Percentiles rank a stretch among this genome's conserved stretches.
Evolutionary conservation across 2,888 invertebrate species (phyloP).

Genomic region (Boloria selene): DNA sequence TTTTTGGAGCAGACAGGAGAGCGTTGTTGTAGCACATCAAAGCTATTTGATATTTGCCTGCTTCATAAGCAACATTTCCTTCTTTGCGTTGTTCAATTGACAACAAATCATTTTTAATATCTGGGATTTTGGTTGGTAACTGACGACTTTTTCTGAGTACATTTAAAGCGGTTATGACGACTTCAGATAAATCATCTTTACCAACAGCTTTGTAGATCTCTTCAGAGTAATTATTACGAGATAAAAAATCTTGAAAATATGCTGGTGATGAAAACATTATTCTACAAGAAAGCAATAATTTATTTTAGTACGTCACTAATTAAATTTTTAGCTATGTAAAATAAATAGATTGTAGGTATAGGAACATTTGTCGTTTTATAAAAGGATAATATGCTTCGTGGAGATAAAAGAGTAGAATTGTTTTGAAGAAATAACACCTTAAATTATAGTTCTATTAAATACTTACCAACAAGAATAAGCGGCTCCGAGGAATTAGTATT

Average conservation of each 20-base stretch:
- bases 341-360: background rate
- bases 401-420: too few species aligned
- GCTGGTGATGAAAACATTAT: constrained; percentile 22
- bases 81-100: constrained; percentile 42
- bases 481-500: too few species aligned
- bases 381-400: too few species aligned
- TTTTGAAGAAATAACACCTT: too few species aligned
- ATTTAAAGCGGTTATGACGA: constrained; percentile 40
- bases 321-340: background rate
- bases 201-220: constrained; percentile 44
- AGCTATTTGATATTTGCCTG: constrained; percentile 34
- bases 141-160: constrained; percentile 40
- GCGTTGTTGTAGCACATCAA: constrained; percentile 46
- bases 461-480: too few species aligned
- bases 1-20: constrained; percentile 45
- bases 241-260: constrained; percentile 15
- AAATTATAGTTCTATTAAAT: too few species aligned
- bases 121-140: constrained; percentile 20
- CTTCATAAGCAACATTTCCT: constrained; percentile 42
- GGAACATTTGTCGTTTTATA: too few species aligned
- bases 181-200: constrained; percentile 41
- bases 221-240: constrained; percentile 44
- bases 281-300: background rate
- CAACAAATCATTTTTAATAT: constrained; percentile 35
- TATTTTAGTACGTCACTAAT: background rate